phyloP scores from a whole-genome alignment of 2,888 invertebrate species.

The Rhagium mordax region DNA sequence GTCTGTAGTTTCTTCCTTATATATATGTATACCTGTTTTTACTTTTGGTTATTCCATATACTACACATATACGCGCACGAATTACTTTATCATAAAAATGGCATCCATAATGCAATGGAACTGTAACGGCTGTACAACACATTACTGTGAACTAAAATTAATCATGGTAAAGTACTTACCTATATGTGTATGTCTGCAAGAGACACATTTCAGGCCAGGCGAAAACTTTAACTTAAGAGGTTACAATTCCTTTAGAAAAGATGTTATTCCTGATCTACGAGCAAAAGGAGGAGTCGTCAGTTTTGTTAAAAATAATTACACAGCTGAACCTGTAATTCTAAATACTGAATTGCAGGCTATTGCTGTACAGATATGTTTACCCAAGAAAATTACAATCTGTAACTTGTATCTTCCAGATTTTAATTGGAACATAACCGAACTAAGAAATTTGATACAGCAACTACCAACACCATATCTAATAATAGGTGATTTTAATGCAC shows the following conservation, averaged over 20 bases:
- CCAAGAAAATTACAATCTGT: conserved; percentile 7
- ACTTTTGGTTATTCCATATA: no score
- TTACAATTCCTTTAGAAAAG: conserved; percentile 11
- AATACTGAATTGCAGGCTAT: neutral
- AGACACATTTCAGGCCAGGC: conserved; percentile 30
- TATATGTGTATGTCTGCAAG: conserved; percentile 9
- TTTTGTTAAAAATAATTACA: neutral
- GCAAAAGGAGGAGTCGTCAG: conserved; percentile 31
- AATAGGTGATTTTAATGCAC: conserved; percentile 45
- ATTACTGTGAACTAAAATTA: neutral
- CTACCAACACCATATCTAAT: conserved; percentile 37
- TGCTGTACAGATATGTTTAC: neutral
- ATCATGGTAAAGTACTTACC: neutral
- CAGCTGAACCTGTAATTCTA: neutral
- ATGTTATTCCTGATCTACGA: neutral
- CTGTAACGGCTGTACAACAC: neutral
- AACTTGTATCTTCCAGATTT: conserved; percentile 22
- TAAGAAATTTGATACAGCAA: conserved; percentile 13
- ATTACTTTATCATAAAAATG: no score
- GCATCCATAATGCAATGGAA: conserved; percentile 14
- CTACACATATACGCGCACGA: no score
- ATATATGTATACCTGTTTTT: no score
- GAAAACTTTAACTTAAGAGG: conserved; percentile 8
- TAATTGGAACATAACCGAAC: conserved; percentile 13
- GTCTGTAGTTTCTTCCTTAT: no score